Conservation (phyloP, 2,888 invertebrate genomes). For the Therioaphis trifolii region DNA sequence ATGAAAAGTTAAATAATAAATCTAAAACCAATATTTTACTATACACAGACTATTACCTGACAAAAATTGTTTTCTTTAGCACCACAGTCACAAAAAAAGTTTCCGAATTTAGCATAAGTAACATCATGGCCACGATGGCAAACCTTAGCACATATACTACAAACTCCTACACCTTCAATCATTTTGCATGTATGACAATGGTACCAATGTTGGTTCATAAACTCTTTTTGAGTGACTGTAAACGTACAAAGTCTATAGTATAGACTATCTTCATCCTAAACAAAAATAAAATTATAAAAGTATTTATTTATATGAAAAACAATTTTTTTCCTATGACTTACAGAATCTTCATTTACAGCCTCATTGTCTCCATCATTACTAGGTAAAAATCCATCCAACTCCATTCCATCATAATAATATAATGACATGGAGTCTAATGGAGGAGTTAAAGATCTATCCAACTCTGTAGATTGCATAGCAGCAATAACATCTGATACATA, state of each 20-base stretch:
- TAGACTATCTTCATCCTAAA: constrained; percentile 85
- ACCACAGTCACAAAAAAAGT: constrained; percentile 99
- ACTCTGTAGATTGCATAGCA: background rate
- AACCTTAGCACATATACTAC: constrained; percentile 96
- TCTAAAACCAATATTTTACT: background rate
- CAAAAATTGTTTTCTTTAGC: constrained; percentile 91
- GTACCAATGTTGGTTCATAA: constrained; percentile 98
- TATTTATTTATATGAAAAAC: background rate
- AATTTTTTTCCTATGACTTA: background rate
- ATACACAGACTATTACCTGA: constrained; percentile 69
- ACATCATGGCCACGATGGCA: constrained; percentile 97
- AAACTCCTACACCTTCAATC: constrained; percentile 98
- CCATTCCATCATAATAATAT: constrained; percentile 57
- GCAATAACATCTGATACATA: constrained; percentile 50
- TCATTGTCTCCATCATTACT: constrained; percentile 42
- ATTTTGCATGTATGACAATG: constrained; percentile 99
- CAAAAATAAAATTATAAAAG: constrained; percentile 25
- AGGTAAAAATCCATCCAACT: constrained; percentile 58
- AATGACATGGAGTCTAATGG: constrained; percentile 50
- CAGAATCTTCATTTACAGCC: constrained; percentile 52
- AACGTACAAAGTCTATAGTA: constrained; percentile 95
- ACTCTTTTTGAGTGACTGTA: constrained; percentile 95
- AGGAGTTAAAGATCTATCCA: background rate
- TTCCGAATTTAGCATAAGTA: constrained; percentile 96
- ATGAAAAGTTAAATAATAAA: too few species aligned